Evolutionary conservation across 2,113 vertebrate genomes (phyloP), one percentile per base, ranked within the genome.

Genomic region (Typhlomys cinereus): DNA sequence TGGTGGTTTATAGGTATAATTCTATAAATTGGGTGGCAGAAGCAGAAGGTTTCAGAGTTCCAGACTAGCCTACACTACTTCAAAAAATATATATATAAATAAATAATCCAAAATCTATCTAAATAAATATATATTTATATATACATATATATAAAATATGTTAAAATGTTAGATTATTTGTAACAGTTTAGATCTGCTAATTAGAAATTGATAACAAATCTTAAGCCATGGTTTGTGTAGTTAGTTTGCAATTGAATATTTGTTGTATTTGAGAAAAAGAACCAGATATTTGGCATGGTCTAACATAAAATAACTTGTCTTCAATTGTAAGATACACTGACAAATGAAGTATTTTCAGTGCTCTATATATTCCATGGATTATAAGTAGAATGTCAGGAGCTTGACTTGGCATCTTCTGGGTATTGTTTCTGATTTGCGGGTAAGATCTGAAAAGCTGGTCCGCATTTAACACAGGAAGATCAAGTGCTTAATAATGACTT

Each of bases 181-280:
- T 94, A 50, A 46, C 48, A 21, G 15, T 81, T 79, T 88, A 59
- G 90, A 70, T 80, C 25, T 93, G 50, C 39, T 46, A 48, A 61
- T 92, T 87, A 79, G 17, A 29, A 71, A 27, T 54, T 87, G 66
- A 79, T 80, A 67, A 57, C 75, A 52, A n/a, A n/a, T 80, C 25
- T 41, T 90, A 61, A 95, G 57, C 27, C 25, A 25, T 78, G 64
- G 10, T 44, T 89, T 90, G 20, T 1, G 9, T 46, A 52, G 80
- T 89, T 95, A 74, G 62, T 89, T 92, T 89, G 39, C 61, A 88
- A 46, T 78, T 71, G 67, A 70, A 94, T 85, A 29, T 44, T 91
- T n/a, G 11, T 50, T 85, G 31, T 81, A 3, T 0, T 67, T 90
- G 54, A 31, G 23, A 9, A 78, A 13, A 39, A 41, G 62, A 21